Evolutionary conservation across 1,140 invertebrate species (phyloP), one percentile per base, ranked within the genome.

Genomic region (Sinella curviseta): DNA sequence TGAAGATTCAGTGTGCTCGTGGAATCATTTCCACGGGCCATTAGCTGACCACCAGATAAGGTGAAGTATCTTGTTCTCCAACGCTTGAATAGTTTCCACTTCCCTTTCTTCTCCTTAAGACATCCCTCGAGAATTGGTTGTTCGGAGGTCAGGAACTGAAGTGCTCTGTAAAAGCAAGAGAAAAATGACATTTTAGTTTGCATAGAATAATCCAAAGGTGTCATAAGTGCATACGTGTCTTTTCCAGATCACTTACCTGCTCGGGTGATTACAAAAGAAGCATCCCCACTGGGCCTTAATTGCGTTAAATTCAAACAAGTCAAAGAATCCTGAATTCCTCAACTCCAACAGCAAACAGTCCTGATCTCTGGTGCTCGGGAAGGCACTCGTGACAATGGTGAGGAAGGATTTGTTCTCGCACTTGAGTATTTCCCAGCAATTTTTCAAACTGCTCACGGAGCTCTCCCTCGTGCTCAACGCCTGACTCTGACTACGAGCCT

Each of bases 51-150:
- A 0, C 94, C 95, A 74, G 95, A 97, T 20, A 98, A 88, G 16
- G 95, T 97, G 86, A 97, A 97, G 88, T 97, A 97, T 80, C 95
- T 87, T 8, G 95, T 97, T 79, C 95, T 91, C 96, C 96, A 98
- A 79, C 95, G 87, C 76, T 94, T 90, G 86, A 97, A 95, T 74
- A 97, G 89, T 84, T 94, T 91, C 95, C 95, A 97, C 85, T 94
- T 91, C 20, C 95, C 95, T 87, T 96, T 97, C 88, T 97, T 97
- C 88, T 98, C 96, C 88, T 97, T 97, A 24, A 98, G 87, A 86
- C 95, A 94, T 0, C 96, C 96, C 89, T 97, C 92, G 78, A 95
- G 94, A 78, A 94, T 92, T 67, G 93, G 93, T 85, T 85, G 84
- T 34, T 86, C 79, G 0, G 81, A 78, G 34, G 81, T 77, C 12